Conservation (phyloP, 1,140 invertebrate genomes). For the Phenacoccus solenopsis region DNA sequence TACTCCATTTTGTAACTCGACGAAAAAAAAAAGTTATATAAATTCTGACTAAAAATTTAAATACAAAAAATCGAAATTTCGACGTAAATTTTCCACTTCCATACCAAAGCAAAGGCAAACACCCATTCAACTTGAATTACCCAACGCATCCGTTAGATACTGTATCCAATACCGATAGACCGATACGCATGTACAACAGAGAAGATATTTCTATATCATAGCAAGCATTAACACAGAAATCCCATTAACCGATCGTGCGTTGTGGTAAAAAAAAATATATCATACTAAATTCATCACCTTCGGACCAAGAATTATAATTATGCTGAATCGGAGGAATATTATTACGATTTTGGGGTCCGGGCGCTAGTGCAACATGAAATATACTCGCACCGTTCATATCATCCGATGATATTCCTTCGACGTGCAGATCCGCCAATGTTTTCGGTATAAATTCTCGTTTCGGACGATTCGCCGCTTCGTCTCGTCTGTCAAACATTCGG, state of each 20-base stretch:
- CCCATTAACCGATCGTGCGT: not conserved
- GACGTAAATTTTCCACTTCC: too few species aligned
- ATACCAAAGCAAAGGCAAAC: too few species aligned
- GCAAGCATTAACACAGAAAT: not conserved
- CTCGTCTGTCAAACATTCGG: slow-evolving; percentile 55
- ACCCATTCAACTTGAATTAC: too few species aligned
- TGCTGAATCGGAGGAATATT: not conserved
- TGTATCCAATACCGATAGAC: too few species aligned
- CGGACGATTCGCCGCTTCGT: slow-evolving; percentile 76
- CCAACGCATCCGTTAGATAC: too few species aligned
- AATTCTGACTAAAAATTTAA: too few species aligned
- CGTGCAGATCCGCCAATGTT: slow-evolving; percentile 74
- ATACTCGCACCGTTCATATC: slow-evolving; percentile 41
- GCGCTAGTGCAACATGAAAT: not conserved
- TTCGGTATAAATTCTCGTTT: slow-evolving; percentile 87
- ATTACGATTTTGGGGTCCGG: not conserved
- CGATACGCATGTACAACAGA: too few species aligned
- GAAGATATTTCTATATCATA: too few species aligned
- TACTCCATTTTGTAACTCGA: too few species aligned
- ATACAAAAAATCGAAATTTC: too few species aligned
- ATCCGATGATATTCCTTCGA: slow-evolving; percentile 47
- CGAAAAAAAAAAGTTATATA: too few species aligned
- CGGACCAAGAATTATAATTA: not conserved
- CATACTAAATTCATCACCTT: slow-evolving; percentile 11
- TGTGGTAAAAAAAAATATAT: not conserved